Evolutionary conservation across 2,888 invertebrate genomes (phyloP).

Genomic region (Dioctria linearis): DNA sequence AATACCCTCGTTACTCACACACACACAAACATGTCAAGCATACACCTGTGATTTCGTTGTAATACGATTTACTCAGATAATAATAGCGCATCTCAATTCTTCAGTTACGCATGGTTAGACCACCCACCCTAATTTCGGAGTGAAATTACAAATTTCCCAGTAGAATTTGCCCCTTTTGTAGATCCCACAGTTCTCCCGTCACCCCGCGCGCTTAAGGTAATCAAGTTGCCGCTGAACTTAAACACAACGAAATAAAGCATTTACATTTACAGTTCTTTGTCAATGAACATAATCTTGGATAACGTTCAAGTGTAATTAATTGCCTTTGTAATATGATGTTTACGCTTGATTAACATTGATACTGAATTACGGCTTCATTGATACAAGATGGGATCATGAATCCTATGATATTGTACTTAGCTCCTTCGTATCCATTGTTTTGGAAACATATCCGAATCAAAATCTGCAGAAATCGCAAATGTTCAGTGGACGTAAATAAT

Average conservation of each 20-base stretch:
- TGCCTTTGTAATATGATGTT: slow-evolving; percentile 21
- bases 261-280: slow-evolving; percentile 8
- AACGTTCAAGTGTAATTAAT: slow-evolving; percentile 33
- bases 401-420: too few relatives aligned
- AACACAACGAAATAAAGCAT: neutral
- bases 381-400: neutral
- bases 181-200: neutral
- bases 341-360: slow-evolving; percentile 31
- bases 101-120: neutral
- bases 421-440: slow-evolving; percentile 3
- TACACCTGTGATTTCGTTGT: neutral
- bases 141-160: neutral
- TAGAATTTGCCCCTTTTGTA: neutral
- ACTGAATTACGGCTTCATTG: slow-evolving; percentile 1
- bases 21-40: neutral
- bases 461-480: neutral
- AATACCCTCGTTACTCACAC: too few relatives aligned
- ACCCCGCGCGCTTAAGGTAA: neutral
- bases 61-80: neutral
- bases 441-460: neutral
- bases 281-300: slow-evolving; percentile 2
- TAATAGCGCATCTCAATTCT: neutral
- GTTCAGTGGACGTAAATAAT: neutral
- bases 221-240: neutral
- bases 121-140: neutral